A percentile compares a stretch with the other conserved stretches of the same genome.
These are phyloP conservation scores for Symphodus melops DNA, from an alignment of 2,113 vertebrate genomes.

Conservation along the genomic window DNA sequence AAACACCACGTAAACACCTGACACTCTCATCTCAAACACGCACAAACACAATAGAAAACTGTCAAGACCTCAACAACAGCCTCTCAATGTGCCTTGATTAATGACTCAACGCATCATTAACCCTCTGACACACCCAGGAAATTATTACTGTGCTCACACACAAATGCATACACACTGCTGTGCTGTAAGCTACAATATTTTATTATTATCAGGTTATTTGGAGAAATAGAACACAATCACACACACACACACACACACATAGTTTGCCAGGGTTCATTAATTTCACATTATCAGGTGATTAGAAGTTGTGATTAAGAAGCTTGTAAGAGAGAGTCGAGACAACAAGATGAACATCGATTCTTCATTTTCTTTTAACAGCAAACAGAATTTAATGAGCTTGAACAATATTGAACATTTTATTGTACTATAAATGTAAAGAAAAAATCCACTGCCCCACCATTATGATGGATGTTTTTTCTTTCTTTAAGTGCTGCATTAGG, in stretches of 20 bases:
- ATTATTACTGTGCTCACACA: constrained; percentile 21
- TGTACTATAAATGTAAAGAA: neutral
- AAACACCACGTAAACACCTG: neutral
- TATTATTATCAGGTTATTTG: constrained; percentile 8
- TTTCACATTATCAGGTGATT: constrained; percentile 49
- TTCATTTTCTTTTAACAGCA: constrained; percentile 37
- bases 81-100: constrained; percentile 54
- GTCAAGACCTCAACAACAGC: constrained; percentile 31
- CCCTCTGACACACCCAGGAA: constrained; percentile 43
- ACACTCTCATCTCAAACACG: neutral
- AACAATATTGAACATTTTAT: constrained; percentile 23
- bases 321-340: constrained; percentile 14
- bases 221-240: neutral
- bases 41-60: constrained; percentile 8
- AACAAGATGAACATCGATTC: constrained; percentile 47
- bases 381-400: constrained; percentile 21
- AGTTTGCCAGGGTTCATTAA: constrained; percentile 39
- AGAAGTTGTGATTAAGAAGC: constrained; percentile 43
- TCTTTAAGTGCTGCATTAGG: neutral
- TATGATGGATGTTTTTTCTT: neutral
- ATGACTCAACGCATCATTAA: constrained; percentile 54
- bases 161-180: neutral
- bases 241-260: neutral
- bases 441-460: neutral
- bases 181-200: neutral